These are phyloP conservation scores for Poliocrania exsul DNA, from an alignment of 2,797 vertebrate genomes.

Conservation along the genomic window DNA sequence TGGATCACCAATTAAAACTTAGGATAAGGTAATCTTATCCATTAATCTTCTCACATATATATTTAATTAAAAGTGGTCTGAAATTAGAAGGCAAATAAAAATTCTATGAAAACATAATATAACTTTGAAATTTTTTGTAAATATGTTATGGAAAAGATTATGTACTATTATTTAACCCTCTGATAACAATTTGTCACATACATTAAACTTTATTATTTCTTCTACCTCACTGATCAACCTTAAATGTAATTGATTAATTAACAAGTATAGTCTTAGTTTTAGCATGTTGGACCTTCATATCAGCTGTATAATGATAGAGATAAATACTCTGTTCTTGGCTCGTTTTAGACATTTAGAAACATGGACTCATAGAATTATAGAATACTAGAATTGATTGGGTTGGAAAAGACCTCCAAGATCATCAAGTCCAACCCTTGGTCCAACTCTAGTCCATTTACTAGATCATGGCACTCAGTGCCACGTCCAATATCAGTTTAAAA, in stretches of 20 bases:
- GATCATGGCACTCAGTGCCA: no score
- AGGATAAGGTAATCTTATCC: neutral
- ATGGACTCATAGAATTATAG: neutral
- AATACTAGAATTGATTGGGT: no score
- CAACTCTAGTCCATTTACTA: no score
- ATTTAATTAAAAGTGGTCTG: neutral
- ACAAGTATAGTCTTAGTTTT: neutral
- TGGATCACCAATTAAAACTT: neutral
- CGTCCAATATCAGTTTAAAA: no score
- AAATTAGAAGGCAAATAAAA: neutral
- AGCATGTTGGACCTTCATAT: neutral
- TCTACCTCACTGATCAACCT: neutral
- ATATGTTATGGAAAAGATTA: neutral
- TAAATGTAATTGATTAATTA: neutral
- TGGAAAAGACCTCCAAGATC: no score
- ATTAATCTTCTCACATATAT: neutral
- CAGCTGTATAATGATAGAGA: neutral
- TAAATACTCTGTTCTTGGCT: neutral
- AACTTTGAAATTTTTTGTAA: neutral
- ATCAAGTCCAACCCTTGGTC: no score
- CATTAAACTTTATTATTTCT: neutral
- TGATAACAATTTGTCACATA: neutral
- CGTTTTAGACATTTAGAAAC: neutral
- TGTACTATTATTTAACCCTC: neutral
- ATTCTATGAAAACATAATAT: neutral